Percentiles rank a stretch among this genome's conserved stretches.
These are phyloP conservation scores for Caenorhabditis auriculariae DNA, from an alignment of 2,888 invertebrate genomes.

Conservation along the genomic window DNA sequence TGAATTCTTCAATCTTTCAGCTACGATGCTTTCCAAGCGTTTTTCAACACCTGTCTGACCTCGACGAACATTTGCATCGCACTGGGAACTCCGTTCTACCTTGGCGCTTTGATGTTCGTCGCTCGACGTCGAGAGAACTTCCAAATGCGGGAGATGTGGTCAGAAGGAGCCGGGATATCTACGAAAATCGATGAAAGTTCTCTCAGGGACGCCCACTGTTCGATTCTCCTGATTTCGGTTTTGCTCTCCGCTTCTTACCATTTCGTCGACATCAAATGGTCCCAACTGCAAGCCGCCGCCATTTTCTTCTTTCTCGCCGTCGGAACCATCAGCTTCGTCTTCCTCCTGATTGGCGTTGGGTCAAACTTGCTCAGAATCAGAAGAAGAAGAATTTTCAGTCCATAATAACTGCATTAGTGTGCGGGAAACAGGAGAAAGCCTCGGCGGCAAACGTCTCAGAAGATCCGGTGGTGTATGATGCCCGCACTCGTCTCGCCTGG, in stretches of 20 bases:
- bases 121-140: slow-evolving; percentile 15
- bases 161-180: not conserved
- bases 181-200: not conserved
- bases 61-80: slow-evolving; percentile 7
- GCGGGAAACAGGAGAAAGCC: not conserved
- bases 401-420: slow-evolving; percentile 8
- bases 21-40: slow-evolving; percentile 14
- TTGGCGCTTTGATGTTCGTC: slow-evolving; percentile 15
- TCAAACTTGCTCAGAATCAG: not conserved
- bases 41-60: slow-evolving; percentile 19
- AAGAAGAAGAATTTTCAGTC: slow-evolving; percentile 6
- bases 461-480: slow-evolving; percentile 12
- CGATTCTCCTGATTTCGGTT: slow-evolving; percentile 14
- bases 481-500: slow-evolving; percentile 12
- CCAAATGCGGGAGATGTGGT: slow-evolving; percentile 11
- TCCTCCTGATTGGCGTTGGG: slow-evolving; percentile 12
- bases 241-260: slow-evolving; percentile 23
- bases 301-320: slow-evolving; percentile 16
- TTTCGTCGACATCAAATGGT: slow-evolving; percentile 16
- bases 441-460: not conserved
- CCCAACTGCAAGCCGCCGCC: slow-evolving; percentile 13
- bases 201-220: slow-evolving; percentile 13
- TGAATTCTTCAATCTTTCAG: too few species aligned
- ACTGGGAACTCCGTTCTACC: slow-evolving; percentile 15
- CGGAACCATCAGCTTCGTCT: slow-evolving; percentile 6